Conservation (phyloP, 2,113 vertebrate genomes). For the Atractosteus spatula region DNA sequence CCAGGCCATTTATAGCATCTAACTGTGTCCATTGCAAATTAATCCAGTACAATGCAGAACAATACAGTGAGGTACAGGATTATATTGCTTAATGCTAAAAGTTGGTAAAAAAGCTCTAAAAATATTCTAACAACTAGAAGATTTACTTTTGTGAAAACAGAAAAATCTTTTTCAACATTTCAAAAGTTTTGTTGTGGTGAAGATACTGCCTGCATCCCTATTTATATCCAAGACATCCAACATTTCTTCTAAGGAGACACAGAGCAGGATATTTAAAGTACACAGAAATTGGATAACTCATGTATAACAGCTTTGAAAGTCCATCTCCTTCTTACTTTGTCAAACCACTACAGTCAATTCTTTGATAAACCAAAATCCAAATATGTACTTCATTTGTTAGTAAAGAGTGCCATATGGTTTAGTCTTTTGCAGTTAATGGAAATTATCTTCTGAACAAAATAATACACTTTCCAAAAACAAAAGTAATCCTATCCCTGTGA, state of each 20-base stretch:
- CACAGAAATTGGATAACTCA: conserved; percentile 37
- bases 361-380: conserved; percentile 36
- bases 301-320: conserved; percentile 32
- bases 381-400: conserved; percentile 45
- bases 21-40: too few relatives aligned
- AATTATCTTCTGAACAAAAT: conserved; percentile 40
- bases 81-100: too few relatives aligned
- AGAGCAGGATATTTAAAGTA: conserved; percentile 31
- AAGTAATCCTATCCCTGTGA: conserved; percentile 46
- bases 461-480: conserved; percentile 38
- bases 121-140: too few relatives aligned
- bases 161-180: too few relatives aligned
- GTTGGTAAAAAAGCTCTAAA: too few relatives aligned
- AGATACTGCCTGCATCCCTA: too few relatives aligned
- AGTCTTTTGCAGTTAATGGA: conserved; percentile 44
- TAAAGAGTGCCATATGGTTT: conserved; percentile 50
- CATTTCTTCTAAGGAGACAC: not conserved
- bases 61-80: too few relatives aligned
- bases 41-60: too few relatives aligned
- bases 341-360: conserved; percentile 38
- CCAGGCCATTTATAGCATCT: conserved; percentile 50
- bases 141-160: too few relatives aligned
- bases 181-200: too few relatives aligned
- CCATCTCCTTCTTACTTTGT: conserved; percentile 6
- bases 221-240: too few relatives aligned